These are phyloP conservation scores for Trypoxylon attenuatum DNA, from an alignment of 2,888 invertebrate genomes.

Conservation along the genomic window DNA sequence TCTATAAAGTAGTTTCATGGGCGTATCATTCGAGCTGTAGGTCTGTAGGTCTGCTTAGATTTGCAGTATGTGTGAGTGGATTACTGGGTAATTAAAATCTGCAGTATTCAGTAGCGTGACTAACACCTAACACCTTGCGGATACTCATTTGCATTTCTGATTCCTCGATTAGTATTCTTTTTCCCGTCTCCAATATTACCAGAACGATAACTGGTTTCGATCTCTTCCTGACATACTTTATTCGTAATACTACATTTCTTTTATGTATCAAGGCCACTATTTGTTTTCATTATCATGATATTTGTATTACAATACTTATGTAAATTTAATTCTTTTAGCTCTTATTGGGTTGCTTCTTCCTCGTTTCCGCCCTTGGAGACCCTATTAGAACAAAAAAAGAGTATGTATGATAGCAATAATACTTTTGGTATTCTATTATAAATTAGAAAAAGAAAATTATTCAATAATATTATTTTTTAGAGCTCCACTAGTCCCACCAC, in stretches of 20 bases:
- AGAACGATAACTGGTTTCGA: neutral
- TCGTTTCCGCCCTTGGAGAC: conserved; percentile 73
- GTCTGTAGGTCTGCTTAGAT: no score
- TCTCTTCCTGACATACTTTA: neutral
- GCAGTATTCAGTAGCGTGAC: conserved; percentile 24
- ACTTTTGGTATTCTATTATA: neutral
- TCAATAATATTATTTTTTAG: conserved; percentile 35
- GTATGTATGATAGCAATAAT: conserved; percentile 59
- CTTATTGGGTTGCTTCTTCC: conserved; percentile 78
- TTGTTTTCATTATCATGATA: neutral
- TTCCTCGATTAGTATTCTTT: conserved; percentile 10
- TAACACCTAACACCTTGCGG: no score
- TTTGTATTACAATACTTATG: neutral
- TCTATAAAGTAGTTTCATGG: no score
- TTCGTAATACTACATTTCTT: neutral
- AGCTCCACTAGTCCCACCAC: conserved; percentile 54
- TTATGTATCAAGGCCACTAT: neutral
- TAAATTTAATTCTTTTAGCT: conserved; percentile 75
- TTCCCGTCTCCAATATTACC: neutral
- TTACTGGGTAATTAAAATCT: conserved; percentile 31
- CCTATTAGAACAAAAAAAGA: conserved; percentile 70
- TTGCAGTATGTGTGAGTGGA: conserved; percentile 3
- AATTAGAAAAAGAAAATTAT: neutral
- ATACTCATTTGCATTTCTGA: conserved; percentile 26
- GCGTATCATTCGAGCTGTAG: no score